Conservation (phyloP, 2,888 invertebrate species). For the Dastarcus helophoroides region DNA sequence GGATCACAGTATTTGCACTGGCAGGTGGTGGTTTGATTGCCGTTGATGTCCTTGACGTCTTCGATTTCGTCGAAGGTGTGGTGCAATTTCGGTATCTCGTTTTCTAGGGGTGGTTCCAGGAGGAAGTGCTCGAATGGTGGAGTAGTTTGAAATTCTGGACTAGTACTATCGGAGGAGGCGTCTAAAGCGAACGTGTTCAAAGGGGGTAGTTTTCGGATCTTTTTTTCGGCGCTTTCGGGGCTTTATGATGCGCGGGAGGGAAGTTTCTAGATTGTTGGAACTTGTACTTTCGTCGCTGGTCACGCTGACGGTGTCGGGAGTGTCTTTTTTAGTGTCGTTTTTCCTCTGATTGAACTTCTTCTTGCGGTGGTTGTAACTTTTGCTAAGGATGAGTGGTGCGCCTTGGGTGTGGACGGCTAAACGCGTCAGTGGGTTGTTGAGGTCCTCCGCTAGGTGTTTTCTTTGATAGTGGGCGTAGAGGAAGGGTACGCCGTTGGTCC, state of each 20-base stretch:
- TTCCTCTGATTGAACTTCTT: slow-evolving; percentile 26
- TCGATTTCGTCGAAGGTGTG: slow-evolving; percentile 37
- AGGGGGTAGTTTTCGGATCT: too few species aligned
- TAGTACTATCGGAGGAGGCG: slow-evolving; percentile 29
- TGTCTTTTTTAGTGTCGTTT: slow-evolving; percentile 8
- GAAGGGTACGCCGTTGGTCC: slow-evolving; percentile 66
- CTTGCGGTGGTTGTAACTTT: slow-evolving; percentile 42
- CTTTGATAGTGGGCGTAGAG: slow-evolving; percentile 64
- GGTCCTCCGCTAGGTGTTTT: slow-evolving; percentile 17
- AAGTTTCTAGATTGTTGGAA: slow-evolving; percentile 57
- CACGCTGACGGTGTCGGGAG: slow-evolving; percentile 53
- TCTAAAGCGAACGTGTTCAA: slow-evolving; percentile 10
- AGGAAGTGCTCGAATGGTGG: neutral
- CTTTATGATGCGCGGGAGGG: slow-evolving; percentile 78
- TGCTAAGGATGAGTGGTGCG: slow-evolving; percentile 67
- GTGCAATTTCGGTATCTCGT: slow-evolving; percentile 33
- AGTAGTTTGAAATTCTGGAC: slow-evolving; percentile 23
- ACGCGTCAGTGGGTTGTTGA: slow-evolving; percentile 45
- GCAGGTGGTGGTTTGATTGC: slow-evolving; percentile 40
- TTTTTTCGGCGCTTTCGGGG: slow-evolving; percentile 83
- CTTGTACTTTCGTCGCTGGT: slow-evolving; percentile 69
- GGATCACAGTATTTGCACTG: slow-evolving; percentile 70
- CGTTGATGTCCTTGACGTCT: slow-evolving; percentile 31
- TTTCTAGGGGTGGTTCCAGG: neutral
- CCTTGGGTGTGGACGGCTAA: slow-evolving; percentile 77